Evolutionary conservation across 2,113 vertebrate genomes (phyloP).

Genomic region (Microcebus griseorufus): DNA sequence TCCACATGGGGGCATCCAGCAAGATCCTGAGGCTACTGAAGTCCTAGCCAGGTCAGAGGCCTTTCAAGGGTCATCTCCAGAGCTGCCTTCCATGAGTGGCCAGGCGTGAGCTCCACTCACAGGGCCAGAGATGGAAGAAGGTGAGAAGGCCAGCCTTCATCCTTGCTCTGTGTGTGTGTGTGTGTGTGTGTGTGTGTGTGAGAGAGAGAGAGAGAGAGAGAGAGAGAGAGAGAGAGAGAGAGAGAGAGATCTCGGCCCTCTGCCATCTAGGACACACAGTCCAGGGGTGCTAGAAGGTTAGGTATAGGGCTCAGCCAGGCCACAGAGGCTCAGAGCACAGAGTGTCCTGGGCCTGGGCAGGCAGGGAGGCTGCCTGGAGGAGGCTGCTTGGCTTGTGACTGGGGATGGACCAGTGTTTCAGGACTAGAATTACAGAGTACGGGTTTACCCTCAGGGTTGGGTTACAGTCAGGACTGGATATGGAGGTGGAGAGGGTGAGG

Average conservation of each 20-base stretch:
- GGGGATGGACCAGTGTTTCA: neutral
- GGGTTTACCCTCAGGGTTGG: neutral
- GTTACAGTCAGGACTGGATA: neutral
- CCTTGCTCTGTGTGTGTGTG: neutral
- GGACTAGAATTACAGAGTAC: neutral
- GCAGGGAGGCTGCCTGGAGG: neutral
- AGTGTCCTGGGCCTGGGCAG: neutral
- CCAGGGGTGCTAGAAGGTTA: neutral
- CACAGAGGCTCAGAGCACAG: neutral
- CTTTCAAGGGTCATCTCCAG: neutral
- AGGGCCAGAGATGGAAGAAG: neutral
- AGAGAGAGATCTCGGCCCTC: too few species aligned
- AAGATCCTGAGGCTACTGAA: neutral
- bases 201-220: too few species aligned
- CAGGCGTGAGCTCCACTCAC: neutral
- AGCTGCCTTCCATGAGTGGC: neutral
- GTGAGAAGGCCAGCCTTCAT: neutral
- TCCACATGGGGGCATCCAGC: neutral
- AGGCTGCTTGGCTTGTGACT: neutral
- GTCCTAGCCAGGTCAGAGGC: neutral
- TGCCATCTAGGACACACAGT: neutral
- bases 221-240: too few species aligned
- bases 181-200: neutral
- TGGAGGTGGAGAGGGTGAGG: neutral
- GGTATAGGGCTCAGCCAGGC: neutral